These are phyloP conservation scores for Alca torda DNA, from an alignment of 2,797 vertebrate species.

Conservation along the genomic window DNA sequence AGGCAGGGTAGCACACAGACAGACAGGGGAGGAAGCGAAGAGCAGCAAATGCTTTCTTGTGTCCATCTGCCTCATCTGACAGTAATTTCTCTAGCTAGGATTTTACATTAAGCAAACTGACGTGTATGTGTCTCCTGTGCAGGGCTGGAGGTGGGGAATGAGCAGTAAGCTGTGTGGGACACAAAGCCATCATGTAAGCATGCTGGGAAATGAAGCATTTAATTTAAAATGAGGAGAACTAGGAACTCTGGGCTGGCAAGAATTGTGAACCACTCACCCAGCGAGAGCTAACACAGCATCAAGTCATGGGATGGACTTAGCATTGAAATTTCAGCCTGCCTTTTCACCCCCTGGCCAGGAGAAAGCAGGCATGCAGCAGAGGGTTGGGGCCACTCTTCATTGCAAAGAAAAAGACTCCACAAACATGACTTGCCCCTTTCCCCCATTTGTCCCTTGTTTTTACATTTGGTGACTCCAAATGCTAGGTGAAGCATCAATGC, in stretches of 20 bases:
- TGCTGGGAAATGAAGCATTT: neutral
- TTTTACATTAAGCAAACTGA: neutral
- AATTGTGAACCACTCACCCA: neutral
- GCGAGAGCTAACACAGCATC: neutral
- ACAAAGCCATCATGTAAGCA: neutral
- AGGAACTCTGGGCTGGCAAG: neutral
- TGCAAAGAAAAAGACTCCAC: neutral
- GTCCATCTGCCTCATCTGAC: neutral
- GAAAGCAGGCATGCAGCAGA: neutral
- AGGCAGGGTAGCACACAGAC: neutral
- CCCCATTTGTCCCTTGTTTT: neutral
- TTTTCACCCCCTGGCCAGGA: neutral
- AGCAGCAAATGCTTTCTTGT: constrained; percentile 11
- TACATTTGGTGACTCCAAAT: neutral
- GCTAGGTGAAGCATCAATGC: neutral
- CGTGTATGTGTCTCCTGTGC: neutral
- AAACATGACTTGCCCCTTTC: neutral
- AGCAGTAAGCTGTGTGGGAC: neutral
- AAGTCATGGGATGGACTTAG: neutral
- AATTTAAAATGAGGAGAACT: constrained; percentile 17
- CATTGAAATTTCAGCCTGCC: neutral
- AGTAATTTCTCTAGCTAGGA: neutral
- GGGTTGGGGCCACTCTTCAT: neutral
- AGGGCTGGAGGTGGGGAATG: neutral
- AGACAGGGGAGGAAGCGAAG: neutral